Base-by-base conservation (phyloP, 1,140 invertebrate genomes). In the Lasioglossum albipes region DNA sequence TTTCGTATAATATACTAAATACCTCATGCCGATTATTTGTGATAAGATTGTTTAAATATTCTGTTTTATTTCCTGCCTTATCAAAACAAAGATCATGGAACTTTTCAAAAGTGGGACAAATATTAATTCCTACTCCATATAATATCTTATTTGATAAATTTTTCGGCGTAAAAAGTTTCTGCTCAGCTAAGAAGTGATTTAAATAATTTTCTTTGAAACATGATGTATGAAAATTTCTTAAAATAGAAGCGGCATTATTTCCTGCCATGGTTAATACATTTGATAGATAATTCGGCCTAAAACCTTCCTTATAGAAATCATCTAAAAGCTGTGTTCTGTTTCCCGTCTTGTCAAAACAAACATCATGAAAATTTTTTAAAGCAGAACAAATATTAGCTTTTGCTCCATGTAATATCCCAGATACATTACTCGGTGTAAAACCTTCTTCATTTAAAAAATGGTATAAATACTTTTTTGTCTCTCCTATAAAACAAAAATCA, bases 131-230 rank as follows among this genome's bases (percentile, higher is more conserved):
- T 36, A 36, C 31, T 36, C 31, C 31, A 4, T 36, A 36, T 36
- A 36, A 36, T 36, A 36, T 36, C 4, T 4, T 36, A 36, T n/a
- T n/a, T n/a, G 31, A 36, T 36, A 36, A 6, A 45, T 45, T 7
- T 45, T 52, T 64, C 5, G 27, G 12, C 6, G 41, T 31, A 65
- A 64, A 74, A 41, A 52, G n/a, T 27, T 54, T 54, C 7, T 62
- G 3, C 27, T 61, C 42, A 12, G 18, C 18, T 18, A 70, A 70
- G 27, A 70, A 70, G 49, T 54, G 68, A 36, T 22, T 31, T 36
- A 70, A 57, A 69, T 69, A 57, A 70, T 70, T 70, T 54, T 54
- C 49, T 20, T 70, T 0, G 20, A 70, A 70, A 70, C 49, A 70
- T 20, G 5, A 16, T 57, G 36, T 54, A n/a, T 70, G 16, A 54